These are phyloP conservation scores for Sarcoramphus papa DNA, from an alignment of 2,797 vertebrate species.

Conservation along the genomic window DNA sequence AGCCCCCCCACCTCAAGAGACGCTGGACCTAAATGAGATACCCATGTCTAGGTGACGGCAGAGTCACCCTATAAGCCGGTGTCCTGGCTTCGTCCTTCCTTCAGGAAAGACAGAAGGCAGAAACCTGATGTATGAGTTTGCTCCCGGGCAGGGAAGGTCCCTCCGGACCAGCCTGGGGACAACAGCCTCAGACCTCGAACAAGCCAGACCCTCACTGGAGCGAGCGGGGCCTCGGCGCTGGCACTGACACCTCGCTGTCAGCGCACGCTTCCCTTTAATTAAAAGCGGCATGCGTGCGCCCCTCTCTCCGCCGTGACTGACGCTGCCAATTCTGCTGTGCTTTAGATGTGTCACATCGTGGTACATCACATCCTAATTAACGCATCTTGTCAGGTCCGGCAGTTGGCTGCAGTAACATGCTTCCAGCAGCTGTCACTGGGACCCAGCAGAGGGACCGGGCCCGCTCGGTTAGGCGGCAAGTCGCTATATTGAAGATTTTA, in stretches of 20 bases:
- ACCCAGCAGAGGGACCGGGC: constrained; percentile 7
- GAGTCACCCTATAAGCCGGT: accelerated
- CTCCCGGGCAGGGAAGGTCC: not conserved
- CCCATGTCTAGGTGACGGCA: accelerated
- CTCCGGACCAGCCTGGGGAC: not conserved
- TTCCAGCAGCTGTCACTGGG: constrained; percentile 71
- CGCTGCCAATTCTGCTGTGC: constrained; percentile 50
- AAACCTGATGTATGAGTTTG: not conserved
- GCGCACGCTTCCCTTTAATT: constrained; percentile 66
- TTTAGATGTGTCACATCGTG: constrained; percentile 55
- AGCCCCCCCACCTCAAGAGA: not conserved
- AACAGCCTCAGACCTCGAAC: not conserved
- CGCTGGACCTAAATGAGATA: accelerated
- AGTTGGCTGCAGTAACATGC: constrained; percentile 36
- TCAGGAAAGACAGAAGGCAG: not conserved
- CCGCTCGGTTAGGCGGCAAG: not conserved
- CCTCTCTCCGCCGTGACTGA: constrained; percentile 39
- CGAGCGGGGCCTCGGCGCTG: not conserved
- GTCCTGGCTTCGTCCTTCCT: not conserved
- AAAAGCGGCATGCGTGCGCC: constrained; percentile 65
- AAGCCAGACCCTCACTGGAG: not conserved
- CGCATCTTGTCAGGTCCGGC: constrained; percentile 70
- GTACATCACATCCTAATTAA: constrained; percentile 78
- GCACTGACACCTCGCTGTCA: constrained; percentile 39
- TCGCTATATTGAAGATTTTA: not conserved